Conservation (phyloP, 2,888 invertebrate genomes). For the Acrobasis repandana region DNA sequence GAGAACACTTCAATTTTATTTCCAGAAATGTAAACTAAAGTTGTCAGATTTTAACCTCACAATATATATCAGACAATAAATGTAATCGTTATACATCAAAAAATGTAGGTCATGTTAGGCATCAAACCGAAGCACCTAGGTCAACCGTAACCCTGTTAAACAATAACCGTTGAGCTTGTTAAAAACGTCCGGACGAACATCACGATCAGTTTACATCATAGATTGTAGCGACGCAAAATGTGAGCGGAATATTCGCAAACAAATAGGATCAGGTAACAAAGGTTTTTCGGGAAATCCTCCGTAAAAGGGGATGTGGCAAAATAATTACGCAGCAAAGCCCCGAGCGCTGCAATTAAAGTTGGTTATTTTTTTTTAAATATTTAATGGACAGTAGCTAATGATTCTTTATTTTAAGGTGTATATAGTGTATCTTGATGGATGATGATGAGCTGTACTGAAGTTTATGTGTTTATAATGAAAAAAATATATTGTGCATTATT, state of each 20-base stretch:
- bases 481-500: too few relatives aligned
- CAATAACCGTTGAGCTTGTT: constrained; percentile 4
- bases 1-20: too few relatives aligned
- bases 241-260: constrained; percentile 14
- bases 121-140: not conserved
- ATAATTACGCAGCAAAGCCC: constrained; percentile 11
- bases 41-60: too few relatives aligned
- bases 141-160: not conserved
- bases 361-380: not conserved
- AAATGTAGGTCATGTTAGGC: not conserved
- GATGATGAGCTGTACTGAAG: too few relatives aligned
- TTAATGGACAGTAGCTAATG: not conserved
- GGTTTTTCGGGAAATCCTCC: constrained; percentile 10
- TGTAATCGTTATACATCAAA: not conserved
- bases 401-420: too few relatives aligned
- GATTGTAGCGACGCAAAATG: constrained; percentile 15
- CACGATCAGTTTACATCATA: constrained; percentile 4
- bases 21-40: too few relatives aligned
- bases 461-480: too few relatives aligned
- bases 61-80: too few relatives aligned
- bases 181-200: not conserved
- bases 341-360: constrained; percentile 6
- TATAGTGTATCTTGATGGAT: too few relatives aligned
- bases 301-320: constrained; percentile 12
- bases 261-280: constrained; percentile 19